Percentiles rank a stretch among this genome's conserved stretches.
Conservation (phyloP, 2,113 vertebrate genomes). For the Eupsittula cactorum region DNA sequence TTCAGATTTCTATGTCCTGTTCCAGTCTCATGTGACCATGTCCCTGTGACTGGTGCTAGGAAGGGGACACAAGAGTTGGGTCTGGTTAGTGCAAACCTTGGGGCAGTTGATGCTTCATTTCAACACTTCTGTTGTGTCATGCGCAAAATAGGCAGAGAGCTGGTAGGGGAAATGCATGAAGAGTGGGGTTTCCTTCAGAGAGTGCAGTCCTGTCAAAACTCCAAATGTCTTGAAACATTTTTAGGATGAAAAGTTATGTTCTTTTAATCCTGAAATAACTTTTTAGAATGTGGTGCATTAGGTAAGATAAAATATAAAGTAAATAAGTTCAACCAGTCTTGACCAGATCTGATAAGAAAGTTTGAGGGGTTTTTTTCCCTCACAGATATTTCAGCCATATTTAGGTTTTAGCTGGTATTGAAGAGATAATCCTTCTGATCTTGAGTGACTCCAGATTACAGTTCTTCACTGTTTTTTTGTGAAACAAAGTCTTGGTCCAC, state of each 20-base stretch:
- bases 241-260: neutral
- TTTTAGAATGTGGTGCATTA: neutral
- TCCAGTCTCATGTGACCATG: neutral
- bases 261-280: neutral
- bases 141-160: neutral
- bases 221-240: neutral
- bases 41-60: neutral
- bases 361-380: neutral
- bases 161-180: neutral
- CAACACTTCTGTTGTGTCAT: accelerated
- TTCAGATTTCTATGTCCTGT: neutral
- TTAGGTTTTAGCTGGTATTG: neutral
- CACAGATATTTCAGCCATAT: neutral
- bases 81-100: neutral
- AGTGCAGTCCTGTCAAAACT: neutral
- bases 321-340: neutral
- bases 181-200: neutral
- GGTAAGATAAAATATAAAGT: neutral
- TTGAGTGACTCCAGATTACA: neutral
- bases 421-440: neutral
- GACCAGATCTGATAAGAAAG: neutral
- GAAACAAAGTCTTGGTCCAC: neutral
- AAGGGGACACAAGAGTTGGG: accelerated
- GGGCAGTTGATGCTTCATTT: neutral
- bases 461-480: neutral